Evolutionary conservation across 2,888 invertebrate genomes (phyloP), one percentile per base, ranked within the genome.

Genomic region (Rhorus exstirpatorius): DNA sequence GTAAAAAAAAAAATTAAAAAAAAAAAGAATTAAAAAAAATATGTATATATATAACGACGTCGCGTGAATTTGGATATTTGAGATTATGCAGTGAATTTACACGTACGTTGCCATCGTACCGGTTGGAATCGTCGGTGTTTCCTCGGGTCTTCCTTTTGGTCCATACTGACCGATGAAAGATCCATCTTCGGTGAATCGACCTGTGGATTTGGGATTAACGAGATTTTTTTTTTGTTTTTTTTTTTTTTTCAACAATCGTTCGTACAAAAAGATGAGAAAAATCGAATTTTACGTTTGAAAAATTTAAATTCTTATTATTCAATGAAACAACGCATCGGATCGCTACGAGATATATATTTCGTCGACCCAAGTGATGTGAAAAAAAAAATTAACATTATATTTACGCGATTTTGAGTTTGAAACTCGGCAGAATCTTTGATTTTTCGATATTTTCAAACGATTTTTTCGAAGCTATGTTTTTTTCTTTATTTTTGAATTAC

Each of bases 81-180:
- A 53, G 31, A 21, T 63, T 75, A 21, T 75, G 53, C 71, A 63
- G 58, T 61, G 84, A 85, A 31, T 91, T 94, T 95, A 95, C 93
- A 95, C 95, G 89, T 95, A 95, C 88, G 95, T 95, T 91, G 95
- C 95, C 93, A 95, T 94, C 86, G 95, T 94, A 90, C 94, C 94
- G 88, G 93, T 94, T 86, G 93, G 92, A 88, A 93, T 92, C 84
- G 93, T 90, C 85, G 94, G 93, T 88, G 93, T 93, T 86, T 93
- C 93, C 84, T 93, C 93, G 87, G 93, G 92, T 89, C 94, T 93
- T 89, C 91, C 91, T 89, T 94, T 94, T 31, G 97, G 97, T 91
- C 98, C 98, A 93, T 99, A 99, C 94, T 98, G 98, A 61, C 99
- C 99, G 93, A 99, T 99, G 94, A 99, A 99, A 84, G 98, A 98